phyloP scores from a whole-genome alignment of 2,888 invertebrate genomes.

The Biston betularia region DNA sequence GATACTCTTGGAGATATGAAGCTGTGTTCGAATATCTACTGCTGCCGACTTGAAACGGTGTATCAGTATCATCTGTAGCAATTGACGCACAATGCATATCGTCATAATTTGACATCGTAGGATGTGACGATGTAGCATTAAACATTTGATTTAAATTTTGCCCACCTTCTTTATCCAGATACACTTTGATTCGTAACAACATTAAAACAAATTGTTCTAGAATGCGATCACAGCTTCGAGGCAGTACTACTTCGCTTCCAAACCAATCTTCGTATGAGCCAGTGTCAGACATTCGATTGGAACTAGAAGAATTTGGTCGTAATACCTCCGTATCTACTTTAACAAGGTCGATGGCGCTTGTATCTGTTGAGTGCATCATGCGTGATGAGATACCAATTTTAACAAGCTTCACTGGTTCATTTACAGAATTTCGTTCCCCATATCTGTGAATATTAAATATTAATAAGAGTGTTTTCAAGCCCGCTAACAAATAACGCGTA shows the following conservation, averaged over 20 bases:
- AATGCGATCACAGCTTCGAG: slow-evolving; percentile 75
- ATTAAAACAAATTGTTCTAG: slow-evolving; percentile 77
- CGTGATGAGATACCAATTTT: slow-evolving; percentile 44
- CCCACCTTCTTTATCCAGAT: slow-evolving; percentile 57
- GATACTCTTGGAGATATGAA: slow-evolving; percentile 75
- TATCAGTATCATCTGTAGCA: slow-evolving; percentile 61
- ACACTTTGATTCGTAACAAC: slow-evolving; percentile 71
- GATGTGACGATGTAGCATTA: slow-evolving; percentile 40
- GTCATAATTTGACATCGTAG: slow-evolving; percentile 38
- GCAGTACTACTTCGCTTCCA: slow-evolving; percentile 67
- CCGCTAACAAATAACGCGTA: neutral
- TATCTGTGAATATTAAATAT: slow-evolving; percentile 54
- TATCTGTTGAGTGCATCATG: slow-evolving; percentile 47
- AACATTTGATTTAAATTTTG: slow-evolving; percentile 49
- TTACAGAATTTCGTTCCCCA: slow-evolving; percentile 49
- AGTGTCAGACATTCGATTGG: slow-evolving; percentile 59
- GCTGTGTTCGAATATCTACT: slow-evolving; percentile 60
- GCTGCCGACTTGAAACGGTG: slow-evolving; percentile 65
- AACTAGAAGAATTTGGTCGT: slow-evolving; percentile 51
- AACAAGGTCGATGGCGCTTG: slow-evolving; percentile 51
- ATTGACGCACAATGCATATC: slow-evolving; percentile 51
- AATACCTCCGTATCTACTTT: slow-evolving; percentile 47
- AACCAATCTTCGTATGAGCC: slow-evolving; percentile 72
- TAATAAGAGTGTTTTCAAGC: neutral
- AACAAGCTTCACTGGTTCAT: slow-evolving; percentile 16